These are phyloP conservation scores for Drosophila obscura DNA, from an alignment of 1,140 invertebrate species.

Conservation along the genomic window DNA sequence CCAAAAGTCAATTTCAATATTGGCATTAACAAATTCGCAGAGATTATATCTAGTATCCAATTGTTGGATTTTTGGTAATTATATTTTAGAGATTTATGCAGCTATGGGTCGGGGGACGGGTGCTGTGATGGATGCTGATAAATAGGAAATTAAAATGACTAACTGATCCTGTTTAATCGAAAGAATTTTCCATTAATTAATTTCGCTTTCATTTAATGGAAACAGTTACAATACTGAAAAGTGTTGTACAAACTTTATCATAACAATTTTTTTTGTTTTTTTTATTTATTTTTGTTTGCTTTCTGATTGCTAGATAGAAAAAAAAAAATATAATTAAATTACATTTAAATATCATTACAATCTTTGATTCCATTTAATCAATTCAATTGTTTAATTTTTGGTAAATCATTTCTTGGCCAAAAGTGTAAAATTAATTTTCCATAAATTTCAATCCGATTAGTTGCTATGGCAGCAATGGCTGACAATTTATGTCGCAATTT, in stretches of 20 bases:
- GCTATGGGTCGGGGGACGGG: conserved; percentile 5
- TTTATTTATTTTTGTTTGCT: too few species aligned
- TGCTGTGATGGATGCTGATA: neutral
- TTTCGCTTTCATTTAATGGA: too few species aligned
- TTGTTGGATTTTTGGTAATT: neutral
- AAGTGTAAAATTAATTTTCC: conserved; percentile 42
- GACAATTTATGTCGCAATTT: conserved; percentile 44
- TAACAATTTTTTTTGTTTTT: too few species aligned
- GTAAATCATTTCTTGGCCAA: neutral
- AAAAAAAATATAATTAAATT: too few species aligned
- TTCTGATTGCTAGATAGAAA: too few species aligned
- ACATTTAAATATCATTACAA: too few species aligned
- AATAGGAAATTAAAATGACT: conserved; percentile 46
- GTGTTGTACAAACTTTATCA: too few species aligned
- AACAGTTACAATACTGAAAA: too few species aligned
- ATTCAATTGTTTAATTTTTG: neutral
- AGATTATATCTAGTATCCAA: neutral
- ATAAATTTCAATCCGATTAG: conserved; percentile 36
- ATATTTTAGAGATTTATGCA: conserved; percentile 15
- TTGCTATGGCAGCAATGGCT: conserved; percentile 2
- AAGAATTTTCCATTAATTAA: too few species aligned
- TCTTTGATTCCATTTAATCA: neutral
- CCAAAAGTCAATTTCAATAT: conserved; percentile 28
- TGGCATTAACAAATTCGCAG: conserved; percentile 16
- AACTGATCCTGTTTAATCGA: conserved; percentile 1